Evolutionary conservation across 1,140 invertebrate genomes (phyloP).

Genomic region (Venturia canescens): DNA sequence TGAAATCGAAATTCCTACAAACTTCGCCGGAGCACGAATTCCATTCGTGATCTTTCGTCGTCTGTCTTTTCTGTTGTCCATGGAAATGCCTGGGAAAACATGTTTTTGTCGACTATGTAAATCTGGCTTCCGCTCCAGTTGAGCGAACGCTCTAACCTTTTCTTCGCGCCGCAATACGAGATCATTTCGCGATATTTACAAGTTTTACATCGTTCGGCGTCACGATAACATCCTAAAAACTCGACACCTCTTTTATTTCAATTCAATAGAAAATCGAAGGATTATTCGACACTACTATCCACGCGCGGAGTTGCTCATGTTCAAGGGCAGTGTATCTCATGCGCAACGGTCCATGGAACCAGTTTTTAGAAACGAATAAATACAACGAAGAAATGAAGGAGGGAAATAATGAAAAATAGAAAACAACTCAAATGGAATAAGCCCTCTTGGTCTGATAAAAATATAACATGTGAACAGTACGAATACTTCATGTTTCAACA

Average conservation of each 20-base stretch:
- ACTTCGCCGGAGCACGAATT: slow-evolving; percentile 54
- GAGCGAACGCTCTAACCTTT: slow-evolving; percentile 20
- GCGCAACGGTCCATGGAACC: too few species aligned
- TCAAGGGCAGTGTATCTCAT: too few species aligned
- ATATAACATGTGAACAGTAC: too few species aligned
- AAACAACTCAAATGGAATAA: too few species aligned
- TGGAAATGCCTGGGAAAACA: neutral
- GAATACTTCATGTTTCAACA: too few species aligned
- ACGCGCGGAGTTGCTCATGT: neutral
- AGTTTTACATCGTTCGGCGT: slow-evolving; percentile 67
- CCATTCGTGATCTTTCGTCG: slow-evolving; percentile 43
- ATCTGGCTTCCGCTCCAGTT: neutral
- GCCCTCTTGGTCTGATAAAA: too few species aligned
- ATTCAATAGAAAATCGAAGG: slow-evolving; percentile 60
- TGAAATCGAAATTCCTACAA: slow-evolving; percentile 57
- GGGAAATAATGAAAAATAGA: too few species aligned
- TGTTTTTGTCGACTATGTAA: neutral
- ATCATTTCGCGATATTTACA: slow-evolving; percentile 58
- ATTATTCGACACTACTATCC: slow-evolving; percentile 50
- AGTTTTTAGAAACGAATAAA: too few species aligned
- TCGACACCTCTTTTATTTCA: slow-evolving; percentile 61
- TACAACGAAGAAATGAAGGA: too few species aligned
- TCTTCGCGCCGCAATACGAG: slow-evolving; percentile 8
- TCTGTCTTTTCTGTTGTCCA: slow-evolving; percentile 26
- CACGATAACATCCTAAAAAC: slow-evolving; percentile 38